Base-by-base conservation (phyloP, 2,888 invertebrate genomes). In the Noctua janthina region DNA sequence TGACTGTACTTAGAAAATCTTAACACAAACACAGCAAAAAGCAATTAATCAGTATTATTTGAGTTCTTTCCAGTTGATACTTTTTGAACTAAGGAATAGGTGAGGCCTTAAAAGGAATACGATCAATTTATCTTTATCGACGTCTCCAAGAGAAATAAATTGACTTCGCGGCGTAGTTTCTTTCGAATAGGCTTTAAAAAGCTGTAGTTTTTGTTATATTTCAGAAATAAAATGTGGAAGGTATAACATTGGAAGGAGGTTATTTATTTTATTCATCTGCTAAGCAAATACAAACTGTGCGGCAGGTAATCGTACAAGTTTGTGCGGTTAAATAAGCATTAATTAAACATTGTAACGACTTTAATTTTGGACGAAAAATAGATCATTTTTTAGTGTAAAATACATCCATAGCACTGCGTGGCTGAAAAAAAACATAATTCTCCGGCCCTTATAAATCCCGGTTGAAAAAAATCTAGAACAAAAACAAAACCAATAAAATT, bases 61-160 rank as follows among this genome's bases (percentile, higher is more conserved):
- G 20, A 82, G 59, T 80, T 77, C 39, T 78, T 81, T 82, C 54
- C 79, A 76, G 75, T 78, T 71, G n/a, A 71, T 73, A 69, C 75
- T 81, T 76, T 84, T 87, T 74, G 35, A 64, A 81, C 68, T 49
- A 68, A 76, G 77, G 54, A 56, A 78, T 78, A 84, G 76, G 59
- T 67, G 56, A 71, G 74, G 56, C 87, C 78, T 88, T 84, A 71
- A 84, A 85, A 78, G 86, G 82, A 84, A 84, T 81, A 85, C 85
- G 82, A 83, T 82, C 88, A 79, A 89, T 88, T 88, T 83, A 83
- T 89, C 84, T 83, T 86, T 90, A 79, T 84, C 76, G 88, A 83
- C 78, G 81, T 70, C 80, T 83, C 84, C 75, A 88, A 87, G 74
- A 78, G 74, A 86, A 85, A 88, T 90, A 87, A 88, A 89, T 89